Evolutionary conservation across 2,797 vertebrate genomes (phyloP).

Genomic region (Meda fulgida): DNA sequence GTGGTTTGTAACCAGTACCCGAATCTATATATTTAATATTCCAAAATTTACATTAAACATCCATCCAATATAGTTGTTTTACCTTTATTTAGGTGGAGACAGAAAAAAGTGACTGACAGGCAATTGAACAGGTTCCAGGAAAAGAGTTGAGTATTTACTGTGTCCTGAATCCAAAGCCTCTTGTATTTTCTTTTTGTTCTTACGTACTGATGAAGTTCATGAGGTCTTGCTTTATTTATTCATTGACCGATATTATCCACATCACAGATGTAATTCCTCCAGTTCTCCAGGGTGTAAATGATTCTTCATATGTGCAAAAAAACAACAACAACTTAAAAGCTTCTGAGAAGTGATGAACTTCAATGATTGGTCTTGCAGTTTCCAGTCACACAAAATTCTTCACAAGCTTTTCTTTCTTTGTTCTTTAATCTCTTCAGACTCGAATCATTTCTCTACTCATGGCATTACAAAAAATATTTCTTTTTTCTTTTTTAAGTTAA

Average conservation of each 20-base stretch:
- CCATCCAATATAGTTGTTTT: not conserved
- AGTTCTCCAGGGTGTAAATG: not conserved
- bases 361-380: not conserved
- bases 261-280: not conserved
- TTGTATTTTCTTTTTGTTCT: constrained; percentile 10
- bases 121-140: not conserved
- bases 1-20: not conserved
- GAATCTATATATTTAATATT: not conserved
- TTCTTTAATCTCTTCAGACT: constrained; percentile 14
- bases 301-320: not conserved
- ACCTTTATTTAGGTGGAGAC: constrained; percentile 34
- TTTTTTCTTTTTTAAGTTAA: not conserved
- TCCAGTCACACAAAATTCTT: not conserved
- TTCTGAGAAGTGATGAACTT: not conserved
- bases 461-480: not conserved
- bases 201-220: constrained; percentile 15
- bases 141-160: constrained; percentile 3
- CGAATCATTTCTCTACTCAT: not conserved
- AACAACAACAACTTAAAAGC: not conserved
- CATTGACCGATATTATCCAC: not conserved
- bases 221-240: constrained; percentile 1
- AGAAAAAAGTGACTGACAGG: not conserved
- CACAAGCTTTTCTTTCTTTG: not conserved
- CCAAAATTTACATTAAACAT: not conserved
- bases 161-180: constrained; percentile 27